Base-by-base conservation (phyloP, 1,140 invertebrate genomes). In the Sarcophaga bullata region DNA sequence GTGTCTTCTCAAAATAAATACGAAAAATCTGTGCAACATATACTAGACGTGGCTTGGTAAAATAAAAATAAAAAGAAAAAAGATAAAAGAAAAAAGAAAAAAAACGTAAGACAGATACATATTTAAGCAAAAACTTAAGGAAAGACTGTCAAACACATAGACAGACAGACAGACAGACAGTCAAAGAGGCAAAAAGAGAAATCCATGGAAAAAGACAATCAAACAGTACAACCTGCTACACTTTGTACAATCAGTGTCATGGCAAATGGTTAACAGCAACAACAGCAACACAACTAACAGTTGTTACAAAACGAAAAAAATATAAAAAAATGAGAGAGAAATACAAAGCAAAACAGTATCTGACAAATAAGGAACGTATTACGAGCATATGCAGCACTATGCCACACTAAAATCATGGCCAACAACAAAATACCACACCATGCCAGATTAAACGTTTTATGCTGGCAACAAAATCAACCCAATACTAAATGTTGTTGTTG, bases 241-340 rank as follows among this genome's bases (percentile, higher is more conserved):
- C 75, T 78, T 50, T 78, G 75, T 78, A 78, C 75, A 78, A 78
- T 78, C 75, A 78, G 75, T 78, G 75, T 78, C 75, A 78, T 78
- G 75, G 75, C 75, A 78, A 78, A 78, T 78, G 75, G 75, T 78
- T 78, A 78, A 78, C 75, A 78, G 25, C 75, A 78, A 78, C 48
- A 78, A 50, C 8, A 76, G 10, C 46, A 48, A 48, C 46, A 50
- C 52, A 78, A 78, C 75, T 78, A 50, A 78, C 75, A 78, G 49
- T 50, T 78, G 6, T 19, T 72, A 72, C 37, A 25, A 8, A 72
- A 72, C 62, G 62, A 72, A 25, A 50, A 73, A 78, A 78, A 49
- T 9, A 25, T 19, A 72, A 17, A 17, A 25, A 8, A 72, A 72
- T 9, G 8, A 62, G 58, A 62, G 15, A 68, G 58, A 72, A 25